A percentile compares a stretch with the other conserved stretches of the same genome.
Conservation (phyloP, 1,140 invertebrate species). For the Papilio machaon region DNA sequence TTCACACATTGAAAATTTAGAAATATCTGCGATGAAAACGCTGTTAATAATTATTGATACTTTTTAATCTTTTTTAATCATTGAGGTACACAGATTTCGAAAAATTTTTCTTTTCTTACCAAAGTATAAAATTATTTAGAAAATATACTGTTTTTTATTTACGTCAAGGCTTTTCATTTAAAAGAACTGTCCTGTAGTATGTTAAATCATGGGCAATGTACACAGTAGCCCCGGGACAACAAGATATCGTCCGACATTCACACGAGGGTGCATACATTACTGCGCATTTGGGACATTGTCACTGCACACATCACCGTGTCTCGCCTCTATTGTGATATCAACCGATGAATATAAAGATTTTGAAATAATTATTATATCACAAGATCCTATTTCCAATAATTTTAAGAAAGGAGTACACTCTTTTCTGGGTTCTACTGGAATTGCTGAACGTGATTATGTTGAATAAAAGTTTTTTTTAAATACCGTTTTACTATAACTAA, state of each 20-base stretch:
- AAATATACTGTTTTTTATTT: neutral
- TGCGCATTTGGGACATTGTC: conserved; percentile 42
- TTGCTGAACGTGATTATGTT: too few relatives aligned
- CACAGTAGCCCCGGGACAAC: conserved; percentile 42
- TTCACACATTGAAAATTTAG: too few relatives aligned
- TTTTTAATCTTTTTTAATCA: too few relatives aligned
- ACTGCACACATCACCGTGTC: conserved; percentile 31
- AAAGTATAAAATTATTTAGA: too few relatives aligned
- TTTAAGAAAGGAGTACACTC: neutral
- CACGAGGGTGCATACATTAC: conserved; percentile 46
- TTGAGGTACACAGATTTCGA: too few relatives aligned
- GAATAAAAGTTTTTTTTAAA: too few relatives aligned
- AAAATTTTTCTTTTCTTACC: neutral
- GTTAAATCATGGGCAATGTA: conserved; percentile 25
- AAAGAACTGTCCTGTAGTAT: neutral
- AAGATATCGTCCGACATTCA: conserved; percentile 29
- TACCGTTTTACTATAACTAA: too few relatives aligned
- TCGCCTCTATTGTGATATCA: conserved; percentile 35
- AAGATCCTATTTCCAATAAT: neutral
- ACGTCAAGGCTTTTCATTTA: neutral
- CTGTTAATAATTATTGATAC: too few relatives aligned
- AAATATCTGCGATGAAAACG: too few relatives aligned
- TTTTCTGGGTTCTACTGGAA: neutral
- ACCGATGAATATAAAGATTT: neutral
- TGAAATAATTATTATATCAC: neutral